Evolutionary conservation across 2,888 invertebrate species (phyloP), one percentile per base, ranked within the genome.

Genomic region (Caprella mutica): DNA sequence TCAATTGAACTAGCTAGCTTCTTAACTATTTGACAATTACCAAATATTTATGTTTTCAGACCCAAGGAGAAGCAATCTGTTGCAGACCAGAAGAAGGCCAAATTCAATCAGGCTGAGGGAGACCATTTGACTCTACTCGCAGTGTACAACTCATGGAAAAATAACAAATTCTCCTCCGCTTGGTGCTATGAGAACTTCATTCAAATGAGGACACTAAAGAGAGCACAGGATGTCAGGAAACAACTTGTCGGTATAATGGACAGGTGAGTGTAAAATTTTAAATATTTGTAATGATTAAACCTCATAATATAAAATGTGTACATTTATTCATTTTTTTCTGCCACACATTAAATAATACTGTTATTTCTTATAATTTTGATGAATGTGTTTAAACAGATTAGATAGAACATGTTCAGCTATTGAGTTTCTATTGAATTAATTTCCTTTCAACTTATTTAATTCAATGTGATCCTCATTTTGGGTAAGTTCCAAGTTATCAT

Each of bases 161-260:
- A 96, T 72, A 97, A 97, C 71, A 96, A 97, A 75, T 97, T 97
- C 73, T 93, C 93, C 0, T 93, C 92, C 72, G 92, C 94, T 0
- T 99, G 98, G 98, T 98, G 98, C 73, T 97, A 94, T 70, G 97
- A 98, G 72, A 98, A 98, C 77, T 98, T 98, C 71, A 92, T 98
- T 3, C 97, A 98, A 76, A 91, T 94, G 30, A 76, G 97, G 23
- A 97, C 96, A 0, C 75, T 99, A 59, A 98, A 98, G 72, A 79
- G 97, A 21, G 93, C 97, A 0, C 94, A 97, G 74, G 97, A 98
- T 75, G 94, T 99, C 0, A 79, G 98, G 40, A 98, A 98, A 73
- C 98, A 98, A 72, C 76, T 98, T 70, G 76, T 98, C 26, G 94
- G 94, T 1, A 96, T 96, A 62, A 96, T 96, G 96, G 96, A 96